Percentiles rank a stretch among this genome's conserved stretches.
Evolutionary conservation across 2,888 invertebrate species (phyloP).

Genomic region (Diplolepis rosae): DNA sequence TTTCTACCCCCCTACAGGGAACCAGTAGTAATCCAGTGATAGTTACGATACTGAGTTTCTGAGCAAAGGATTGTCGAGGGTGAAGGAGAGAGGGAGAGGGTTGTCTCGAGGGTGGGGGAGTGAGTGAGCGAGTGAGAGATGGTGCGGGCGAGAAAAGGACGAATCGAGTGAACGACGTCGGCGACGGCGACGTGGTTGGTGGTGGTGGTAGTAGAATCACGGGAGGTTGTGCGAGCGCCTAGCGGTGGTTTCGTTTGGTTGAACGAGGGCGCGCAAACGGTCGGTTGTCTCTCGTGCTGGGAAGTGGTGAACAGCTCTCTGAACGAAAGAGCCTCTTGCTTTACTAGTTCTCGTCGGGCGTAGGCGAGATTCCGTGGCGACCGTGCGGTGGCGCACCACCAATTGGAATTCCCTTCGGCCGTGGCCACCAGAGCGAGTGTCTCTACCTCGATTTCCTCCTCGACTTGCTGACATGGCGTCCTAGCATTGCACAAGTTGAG

Average conservation of each 20-base stretch:
- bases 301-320: slow-evolving; percentile 62
- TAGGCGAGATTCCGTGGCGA: slow-evolving; percentile 67
- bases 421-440: slow-evolving; percentile 44
- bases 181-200: slow-evolving; percentile 39
- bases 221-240: slow-evolving; percentile 51
- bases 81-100: slow-evolving; percentile 22
- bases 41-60: slow-evolving; percentile 11
- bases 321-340: slow-evolving; percentile 60
- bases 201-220: slow-evolving; percentile 58
- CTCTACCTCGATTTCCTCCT: too few relatives aligned
- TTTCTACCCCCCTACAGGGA: not conserved
- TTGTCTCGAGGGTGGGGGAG: slow-evolving; percentile 20
- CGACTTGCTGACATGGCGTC: slow-evolving; percentile 73
- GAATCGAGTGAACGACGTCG: slow-evolving; percentile 38
- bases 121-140: slow-evolving; percentile 34
- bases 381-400: slow-evolving; percentile 68
- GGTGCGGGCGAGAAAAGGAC: slow-evolving; percentile 39
- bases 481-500: slow-evolving; percentile 66
- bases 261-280: slow-evolving; percentile 67
- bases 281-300: slow-evolving; percentile 40
- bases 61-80: slow-evolving; percentile 1
- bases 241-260: slow-evolving; percentile 54
- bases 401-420: slow-evolving; percentile 48
- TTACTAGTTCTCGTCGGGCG: slow-evolving; percentile 60
- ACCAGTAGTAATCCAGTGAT: too few relatives aligned